Conservation (phyloP, 2,797 vertebrate genomes). For the Eospalax fontanierii region DNA sequence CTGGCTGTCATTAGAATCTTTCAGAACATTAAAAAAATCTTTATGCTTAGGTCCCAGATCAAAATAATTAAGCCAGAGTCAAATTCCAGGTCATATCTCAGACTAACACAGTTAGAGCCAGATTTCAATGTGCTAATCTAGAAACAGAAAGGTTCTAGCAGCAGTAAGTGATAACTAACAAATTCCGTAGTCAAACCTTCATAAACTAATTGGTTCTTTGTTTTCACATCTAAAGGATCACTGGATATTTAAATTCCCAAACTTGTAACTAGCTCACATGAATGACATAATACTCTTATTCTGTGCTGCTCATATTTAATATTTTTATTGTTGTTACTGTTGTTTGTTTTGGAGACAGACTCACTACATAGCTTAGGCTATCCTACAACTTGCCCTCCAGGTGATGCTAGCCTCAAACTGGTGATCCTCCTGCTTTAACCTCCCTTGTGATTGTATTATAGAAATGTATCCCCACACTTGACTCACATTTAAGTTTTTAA, state of each 20-base stretch:
- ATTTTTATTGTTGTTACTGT: not conserved
- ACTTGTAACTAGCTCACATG: not conserved
- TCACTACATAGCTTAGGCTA: not conserved
- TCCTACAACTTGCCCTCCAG: not conserved
- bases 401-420: not conserved
- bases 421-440: not conserved
- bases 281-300: not conserved
- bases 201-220: conserved; percentile 30
- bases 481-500: not conserved
- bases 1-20: not conserved
- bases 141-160: not conserved
- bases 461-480: not conserved
- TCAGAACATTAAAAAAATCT: conserved; percentile 11
- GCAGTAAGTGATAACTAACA: not conserved
- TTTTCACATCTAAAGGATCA: not conserved
- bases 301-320: not conserved
- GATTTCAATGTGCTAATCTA: not conserved
- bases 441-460: not conserved
- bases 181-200: conserved; percentile 21
- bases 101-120: conserved; percentile 3
- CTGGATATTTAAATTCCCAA: not conserved
- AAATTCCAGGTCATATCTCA: not conserved
- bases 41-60: not conserved
- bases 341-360: not conserved
- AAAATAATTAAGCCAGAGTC: conserved; percentile 29